Base-by-base conservation (phyloP, 2,888 invertebrate genomes). In the Dasysyrphus albostriatus region DNA sequence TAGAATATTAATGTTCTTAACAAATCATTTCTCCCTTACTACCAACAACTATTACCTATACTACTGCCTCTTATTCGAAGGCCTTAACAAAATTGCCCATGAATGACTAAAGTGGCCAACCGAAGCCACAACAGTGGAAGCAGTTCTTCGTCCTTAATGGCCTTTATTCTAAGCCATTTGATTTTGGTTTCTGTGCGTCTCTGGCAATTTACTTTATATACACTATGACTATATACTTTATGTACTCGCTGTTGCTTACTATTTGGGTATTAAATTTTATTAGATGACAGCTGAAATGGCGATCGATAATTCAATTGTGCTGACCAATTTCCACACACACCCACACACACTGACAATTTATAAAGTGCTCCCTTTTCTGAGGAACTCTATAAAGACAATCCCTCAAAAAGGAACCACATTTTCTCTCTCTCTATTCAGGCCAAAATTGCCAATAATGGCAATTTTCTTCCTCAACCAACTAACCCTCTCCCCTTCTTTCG, bases 181-280 rank as follows among this genome's bases (percentile, higher is more conserved):
- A 7, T 14, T 16, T 47, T 12, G 16, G 42, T 70, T 51, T 51
- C 14, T 70, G 49, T 44, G 47, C 34, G 51, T 56, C 44, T 32
- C 5, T 39, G 37, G 61, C 49, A 67, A 67, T 67, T 67, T 67
- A 49, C 67, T 61, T 49, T 49, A 10, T 34, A 32, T 44, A 14
- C 5, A 7, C 29, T 2, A n/a, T n/a, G n/a, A n/a, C n/a, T 32
- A 58, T 54, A 16, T 58, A 37, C 10, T 34, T 34, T 34, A 34
- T 24, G 34, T 54, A 19, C 49, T 56, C 8, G 61, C 51, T 59
- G 58, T 70, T 78, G 49, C 78, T 87, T 78, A 24, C 24, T 24
- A 79, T 83, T 87, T 78, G 75, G 72, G 74, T 78, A 76, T 83
- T 87, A 83, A 83, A 83, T 79, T 83, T 83, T 83, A 79, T 79